A percentile compares a stretch with the other conserved stretches of the same genome.
Evolutionary conservation across 2,888 invertebrate genomes (phyloP).

Genomic region (Eudemis profundana): DNA sequence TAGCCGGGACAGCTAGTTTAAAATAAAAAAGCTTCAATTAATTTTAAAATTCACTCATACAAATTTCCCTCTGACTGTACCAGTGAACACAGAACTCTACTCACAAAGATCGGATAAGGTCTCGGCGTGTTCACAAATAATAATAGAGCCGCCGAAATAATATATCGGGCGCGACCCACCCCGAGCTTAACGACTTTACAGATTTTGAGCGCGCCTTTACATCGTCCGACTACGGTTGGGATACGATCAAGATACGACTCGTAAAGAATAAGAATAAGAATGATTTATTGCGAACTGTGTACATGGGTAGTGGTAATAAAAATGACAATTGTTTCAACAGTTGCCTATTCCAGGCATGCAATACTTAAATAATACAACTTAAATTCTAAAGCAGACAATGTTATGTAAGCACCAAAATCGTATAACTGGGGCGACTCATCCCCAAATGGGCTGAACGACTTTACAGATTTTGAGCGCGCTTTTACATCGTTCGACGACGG

Average conservation of each 20-base stretch:
- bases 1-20: too few relatives aligned
- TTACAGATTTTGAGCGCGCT: background rate
- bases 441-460: slow-evolving; percentile 34
- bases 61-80: background rate
- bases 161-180: background rate
- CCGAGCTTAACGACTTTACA: slow-evolving; percentile 34
- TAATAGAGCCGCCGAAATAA: slow-evolving; percentile 22
- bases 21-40: too few relatives aligned
- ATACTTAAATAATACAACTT: too few relatives aligned
- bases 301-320: too few relatives aligned
- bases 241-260: background rate
- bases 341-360: too few relatives aligned
- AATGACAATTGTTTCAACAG: too few relatives aligned
- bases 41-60: too few relatives aligned
- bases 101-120: slow-evolving; percentile 32
- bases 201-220: background rate
- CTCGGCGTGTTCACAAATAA: slow-evolving; percentile 23
- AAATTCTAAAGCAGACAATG: too few relatives aligned
- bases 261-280: background rate
- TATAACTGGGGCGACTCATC: background rate
- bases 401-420: slow-evolving; percentile 9
- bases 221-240: too few relatives aligned
- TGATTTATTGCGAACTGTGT: too few relatives aligned
- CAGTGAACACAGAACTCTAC: slow-evolving; percentile 15
- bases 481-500: too few relatives aligned